Evolutionary conservation across 1,140 invertebrate genomes (phyloP).

Genomic region (Pinna nobilis): DNA sequence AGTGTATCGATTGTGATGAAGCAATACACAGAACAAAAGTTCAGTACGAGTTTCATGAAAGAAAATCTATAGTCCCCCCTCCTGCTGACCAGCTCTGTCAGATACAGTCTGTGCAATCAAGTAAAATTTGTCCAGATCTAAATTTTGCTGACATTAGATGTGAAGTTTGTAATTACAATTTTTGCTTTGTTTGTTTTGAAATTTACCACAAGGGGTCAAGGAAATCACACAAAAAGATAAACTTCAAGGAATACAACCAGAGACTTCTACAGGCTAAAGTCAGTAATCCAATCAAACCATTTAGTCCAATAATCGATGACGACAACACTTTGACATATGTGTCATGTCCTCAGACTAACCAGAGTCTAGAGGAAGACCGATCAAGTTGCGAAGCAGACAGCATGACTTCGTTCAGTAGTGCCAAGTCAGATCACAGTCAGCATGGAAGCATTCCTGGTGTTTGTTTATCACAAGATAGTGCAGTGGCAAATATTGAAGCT

Average conservation of each 20-base stretch:
- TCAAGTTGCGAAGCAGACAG: constrained; percentile 25
- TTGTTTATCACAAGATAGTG: constrained; percentile 32
- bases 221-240: constrained; percentile 56
- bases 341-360: constrained; percentile 60
- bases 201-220: constrained; percentile 60
- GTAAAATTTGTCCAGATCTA: constrained; percentile 59
- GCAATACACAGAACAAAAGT: constrained; percentile 69
- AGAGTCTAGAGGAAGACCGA: not conserved
- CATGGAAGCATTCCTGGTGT: constrained; percentile 57
- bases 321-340: constrained; percentile 65
- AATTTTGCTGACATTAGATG: constrained; percentile 74
- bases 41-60: constrained; percentile 68
- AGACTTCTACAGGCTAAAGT: constrained; percentile 31
- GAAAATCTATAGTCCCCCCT: constrained; percentile 56
- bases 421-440: constrained; percentile 56
- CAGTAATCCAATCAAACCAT: constrained; percentile 54
- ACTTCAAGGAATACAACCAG: constrained; percentile 52
- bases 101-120: constrained; percentile 34
- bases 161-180: constrained; percentile 68
- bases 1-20: constrained; percentile 72
- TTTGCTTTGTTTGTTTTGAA: constrained; percentile 71
- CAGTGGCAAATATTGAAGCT: constrained; percentile 37
- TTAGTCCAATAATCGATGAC: constrained; percentile 54
- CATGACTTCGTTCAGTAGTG: constrained; percentile 54
- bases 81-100: constrained; percentile 67